Conservation (phyloP, 2,797 vertebrate genomes). For the Chiroxiphia lanceolata region DNA sequence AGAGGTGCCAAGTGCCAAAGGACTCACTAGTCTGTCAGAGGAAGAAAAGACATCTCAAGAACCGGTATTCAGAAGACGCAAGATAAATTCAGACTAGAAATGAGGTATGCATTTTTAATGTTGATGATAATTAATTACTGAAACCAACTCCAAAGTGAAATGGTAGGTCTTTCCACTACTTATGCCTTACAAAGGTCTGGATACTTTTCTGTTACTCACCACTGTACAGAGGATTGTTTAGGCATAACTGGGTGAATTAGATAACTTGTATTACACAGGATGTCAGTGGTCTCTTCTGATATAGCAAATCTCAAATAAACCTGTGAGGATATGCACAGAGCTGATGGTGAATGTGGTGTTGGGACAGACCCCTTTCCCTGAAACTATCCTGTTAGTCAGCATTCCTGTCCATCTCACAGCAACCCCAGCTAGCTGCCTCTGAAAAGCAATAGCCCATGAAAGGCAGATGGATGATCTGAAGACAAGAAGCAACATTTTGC, state of each 20-base stretch:
- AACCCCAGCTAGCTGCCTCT: neutral
- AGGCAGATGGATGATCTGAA: neutral
- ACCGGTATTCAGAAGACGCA: neutral
- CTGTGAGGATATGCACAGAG: neutral
- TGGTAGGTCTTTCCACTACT: neutral
- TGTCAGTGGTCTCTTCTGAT: neutral
- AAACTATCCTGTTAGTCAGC: neutral
- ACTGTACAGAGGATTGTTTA: neutral
- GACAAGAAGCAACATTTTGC: neutral
- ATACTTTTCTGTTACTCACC: neutral
- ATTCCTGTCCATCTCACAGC: neutral
- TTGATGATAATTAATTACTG: neutral
- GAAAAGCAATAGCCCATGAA: neutral
- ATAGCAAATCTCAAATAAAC: neutral
- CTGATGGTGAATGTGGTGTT: neutral
- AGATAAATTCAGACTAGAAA: neutral
- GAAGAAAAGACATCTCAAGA: neutral
- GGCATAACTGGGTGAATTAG: neutral
- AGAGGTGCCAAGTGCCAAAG: neutral
- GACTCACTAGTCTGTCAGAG: neutral
- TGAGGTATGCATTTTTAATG: neutral
- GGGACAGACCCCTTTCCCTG: neutral
- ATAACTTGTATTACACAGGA: neutral
- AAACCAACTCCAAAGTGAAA: neutral
- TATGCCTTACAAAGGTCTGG: neutral